phyloP scores from a whole-genome alignment of 2,797 vertebrate species.

The Catostomus latipinnis region DNA sequence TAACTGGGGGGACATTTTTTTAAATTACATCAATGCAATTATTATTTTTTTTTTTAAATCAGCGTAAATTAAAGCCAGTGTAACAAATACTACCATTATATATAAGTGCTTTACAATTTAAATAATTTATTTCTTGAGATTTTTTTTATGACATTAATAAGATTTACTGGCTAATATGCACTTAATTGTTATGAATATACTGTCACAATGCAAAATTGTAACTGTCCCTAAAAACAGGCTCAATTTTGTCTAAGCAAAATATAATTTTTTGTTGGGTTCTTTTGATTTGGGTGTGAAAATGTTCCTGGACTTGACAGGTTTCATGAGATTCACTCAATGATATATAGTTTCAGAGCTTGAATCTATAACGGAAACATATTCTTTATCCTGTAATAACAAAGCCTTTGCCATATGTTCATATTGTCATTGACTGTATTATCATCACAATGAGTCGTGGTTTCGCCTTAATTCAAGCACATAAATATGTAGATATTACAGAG shows the following conservation, averaged over 20 bases:
- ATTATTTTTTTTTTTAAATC: too few species aligned
- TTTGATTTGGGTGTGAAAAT: not conserved
- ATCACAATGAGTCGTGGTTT: not conserved
- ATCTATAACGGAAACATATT: constrained; percentile 6
- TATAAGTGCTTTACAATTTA: not conserved
- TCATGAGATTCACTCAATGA: not conserved
- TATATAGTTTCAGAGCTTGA: not conserved
- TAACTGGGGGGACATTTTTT: too few species aligned
- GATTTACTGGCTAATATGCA: too few species aligned
- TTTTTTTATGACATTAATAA: not conserved
- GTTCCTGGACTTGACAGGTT: not conserved
- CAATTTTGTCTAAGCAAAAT: not conserved
- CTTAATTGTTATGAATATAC: too few species aligned
- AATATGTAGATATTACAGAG: not conserved
- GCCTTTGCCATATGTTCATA: not conserved
- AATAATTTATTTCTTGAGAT: not conserved
- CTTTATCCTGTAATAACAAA: not conserved
- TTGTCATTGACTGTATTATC: constrained; percentile 5
- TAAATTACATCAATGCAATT: too few species aligned
- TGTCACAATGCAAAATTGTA: too few species aligned
- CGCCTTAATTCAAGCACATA: constrained; percentile 4
- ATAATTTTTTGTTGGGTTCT: not conserved
- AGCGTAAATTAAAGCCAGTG: too few species aligned
- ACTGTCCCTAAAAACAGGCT: too few species aligned
- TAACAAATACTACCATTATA: too few species aligned